These are phyloP conservation scores for Spinibarbus caldwelli DNA, from an alignment of 2,797 vertebrate genomes.

Conservation along the genomic window DNA sequence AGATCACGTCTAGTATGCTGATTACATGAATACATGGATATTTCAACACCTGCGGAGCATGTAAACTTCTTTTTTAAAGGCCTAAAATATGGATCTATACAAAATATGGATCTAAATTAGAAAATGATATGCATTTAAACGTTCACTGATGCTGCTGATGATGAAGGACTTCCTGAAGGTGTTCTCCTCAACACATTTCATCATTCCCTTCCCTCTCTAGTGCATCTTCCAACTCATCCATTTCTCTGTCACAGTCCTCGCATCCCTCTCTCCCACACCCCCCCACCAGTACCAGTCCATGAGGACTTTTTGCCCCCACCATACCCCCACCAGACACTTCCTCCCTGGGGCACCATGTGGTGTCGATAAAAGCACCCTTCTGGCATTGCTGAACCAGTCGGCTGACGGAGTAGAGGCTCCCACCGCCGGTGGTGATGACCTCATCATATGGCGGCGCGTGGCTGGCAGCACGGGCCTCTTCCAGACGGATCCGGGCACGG, in stretches of 20 bases:
- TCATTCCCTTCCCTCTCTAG: slow-evolving; percentile 65
- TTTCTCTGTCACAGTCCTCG: slow-evolving; percentile 79
- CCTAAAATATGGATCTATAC: too few species aligned
- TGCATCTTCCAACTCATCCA: slow-evolving; percentile 73
- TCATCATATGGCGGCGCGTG: slow-evolving; percentile 77
- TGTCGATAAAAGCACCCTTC: slow-evolving; percentile 69
- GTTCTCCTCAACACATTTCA: slow-evolving; percentile 68
- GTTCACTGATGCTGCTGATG: neutral
- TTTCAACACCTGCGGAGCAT: neutral
- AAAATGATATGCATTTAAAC: neutral
- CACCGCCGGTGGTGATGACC: slow-evolving; percentile 61
- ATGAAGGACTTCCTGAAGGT: neutral
- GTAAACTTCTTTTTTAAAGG: neutral
- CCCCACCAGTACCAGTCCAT: slow-evolving; percentile 70
- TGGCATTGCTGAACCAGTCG: slow-evolving; percentile 77
- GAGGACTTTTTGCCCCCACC: slow-evolving; percentile 58
- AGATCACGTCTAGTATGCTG: neutral
- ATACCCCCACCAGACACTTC: slow-evolving; percentile 56
- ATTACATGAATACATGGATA: neutral
- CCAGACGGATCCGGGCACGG: slow-evolving; percentile 87
- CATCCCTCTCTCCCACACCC: slow-evolving; percentile 75
- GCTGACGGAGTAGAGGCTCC: slow-evolving; percentile 77
- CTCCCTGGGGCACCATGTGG: slow-evolving; percentile 68
- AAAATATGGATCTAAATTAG: neutral
- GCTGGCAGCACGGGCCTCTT: slow-evolving; percentile 81